Evolutionary conservation across 2,797 vertebrate genomes (phyloP).

Genomic region (Lates japonicus): DNA sequence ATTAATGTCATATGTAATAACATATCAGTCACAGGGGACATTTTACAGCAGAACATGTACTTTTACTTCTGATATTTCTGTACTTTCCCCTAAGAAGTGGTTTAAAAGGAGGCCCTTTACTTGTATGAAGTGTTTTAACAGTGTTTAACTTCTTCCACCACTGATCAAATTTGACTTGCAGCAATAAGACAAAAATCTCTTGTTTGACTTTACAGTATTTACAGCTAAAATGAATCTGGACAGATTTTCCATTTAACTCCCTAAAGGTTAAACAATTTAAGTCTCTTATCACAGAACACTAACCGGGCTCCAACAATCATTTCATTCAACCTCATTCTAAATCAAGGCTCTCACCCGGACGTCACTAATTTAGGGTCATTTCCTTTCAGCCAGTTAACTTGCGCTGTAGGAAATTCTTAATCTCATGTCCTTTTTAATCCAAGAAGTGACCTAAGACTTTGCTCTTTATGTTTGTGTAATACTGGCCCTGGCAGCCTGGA

Average conservation of each 20-base stretch:
- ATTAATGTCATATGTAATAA: not conserved
- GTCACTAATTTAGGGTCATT: slow-evolving; percentile 25
- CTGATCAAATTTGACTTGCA: too few species aligned
- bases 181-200: too few species aligned
- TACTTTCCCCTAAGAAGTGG: not conserved
- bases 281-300: not conserved
- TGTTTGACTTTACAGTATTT: too few species aligned
- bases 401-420: slow-evolving; percentile 44
- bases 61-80: not conserved
- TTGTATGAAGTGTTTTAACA: not conserved
- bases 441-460: slow-evolving; percentile 56
- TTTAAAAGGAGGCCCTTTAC: too few species aligned
- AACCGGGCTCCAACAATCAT: not conserved
- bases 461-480: slow-evolving; percentile 47
- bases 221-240: not conserved
- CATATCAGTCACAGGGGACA: not conserved
- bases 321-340: not conserved
- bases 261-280: not conserved
- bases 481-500: slow-evolving; percentile 33
- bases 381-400: slow-evolving; percentile 38
- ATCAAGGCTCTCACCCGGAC: not conserved
- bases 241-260: not conserved
- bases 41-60: not conserved
- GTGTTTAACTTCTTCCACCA: too few species aligned
- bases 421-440: slow-evolving; percentile 42